phyloP scores from a whole-genome alignment of 2,888 invertebrate genomes.

The Tholera decimalis region DNA sequence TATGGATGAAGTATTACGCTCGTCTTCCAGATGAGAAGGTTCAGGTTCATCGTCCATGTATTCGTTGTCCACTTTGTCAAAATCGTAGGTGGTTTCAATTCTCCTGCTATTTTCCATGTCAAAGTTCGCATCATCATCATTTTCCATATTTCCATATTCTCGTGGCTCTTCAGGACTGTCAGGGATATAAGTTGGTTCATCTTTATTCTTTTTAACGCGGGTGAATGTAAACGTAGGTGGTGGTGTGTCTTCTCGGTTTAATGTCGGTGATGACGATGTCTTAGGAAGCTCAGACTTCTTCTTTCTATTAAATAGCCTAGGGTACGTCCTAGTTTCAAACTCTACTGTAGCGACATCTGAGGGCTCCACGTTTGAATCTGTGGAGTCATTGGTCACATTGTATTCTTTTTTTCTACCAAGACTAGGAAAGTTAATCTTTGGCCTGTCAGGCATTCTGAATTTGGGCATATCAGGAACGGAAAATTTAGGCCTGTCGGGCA shows the following conservation, averaged over 20 bases:
- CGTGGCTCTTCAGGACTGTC: conserved; percentile 86
- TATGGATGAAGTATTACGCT: conserved; percentile 74
- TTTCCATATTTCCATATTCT: conserved; percentile 87
- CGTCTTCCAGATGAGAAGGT: conserved; percentile 69
- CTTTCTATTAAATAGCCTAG: conserved; percentile 92
- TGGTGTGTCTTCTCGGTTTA: conserved; percentile 91
- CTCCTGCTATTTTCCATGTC: conserved; percentile 82
- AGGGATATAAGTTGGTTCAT: conserved; percentile 82
- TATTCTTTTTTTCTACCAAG: conserved; percentile 90
- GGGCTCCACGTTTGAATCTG: conserved; percentile 80
- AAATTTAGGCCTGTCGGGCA: conserved; percentile 92
- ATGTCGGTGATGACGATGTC: conserved; percentile 89
- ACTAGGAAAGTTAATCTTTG: conserved; percentile 93
- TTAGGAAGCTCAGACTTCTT: conserved; percentile 85
- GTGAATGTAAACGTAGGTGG: conserved; percentile 93
- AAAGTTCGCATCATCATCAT: conserved; percentile 75
- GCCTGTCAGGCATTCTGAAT: conserved; percentile 91
- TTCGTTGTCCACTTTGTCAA: conserved; percentile 91
- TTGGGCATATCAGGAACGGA: conserved; percentile 90
- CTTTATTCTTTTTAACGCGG: conserved; percentile 91
- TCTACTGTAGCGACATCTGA: conserved; percentile 92
- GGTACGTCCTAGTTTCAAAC: conserved; percentile 95
- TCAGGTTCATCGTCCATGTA: conserved; percentile 90
- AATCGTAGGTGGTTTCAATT: conserved; percentile 87
- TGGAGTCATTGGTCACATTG: conserved; percentile 80